These are phyloP conservation scores for Arctia plantaginis DNA, from an alignment of 2,888 invertebrate genomes.

Conservation along the genomic window DNA sequence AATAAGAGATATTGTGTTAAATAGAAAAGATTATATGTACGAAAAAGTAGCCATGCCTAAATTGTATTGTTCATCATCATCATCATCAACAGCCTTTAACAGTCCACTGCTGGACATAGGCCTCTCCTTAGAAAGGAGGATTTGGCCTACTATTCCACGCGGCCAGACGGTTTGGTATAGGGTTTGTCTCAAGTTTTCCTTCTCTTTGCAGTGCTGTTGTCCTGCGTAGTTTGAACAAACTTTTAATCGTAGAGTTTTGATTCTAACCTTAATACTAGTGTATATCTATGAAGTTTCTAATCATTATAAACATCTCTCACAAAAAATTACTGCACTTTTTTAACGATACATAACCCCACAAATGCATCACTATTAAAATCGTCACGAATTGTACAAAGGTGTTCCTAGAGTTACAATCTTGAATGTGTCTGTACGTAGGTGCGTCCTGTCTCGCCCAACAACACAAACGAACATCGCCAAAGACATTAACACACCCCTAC, in stretches of 20 bases:
- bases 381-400: not conserved
- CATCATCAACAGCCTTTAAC: too few species aligned
- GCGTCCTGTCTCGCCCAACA: constrained; percentile 30
- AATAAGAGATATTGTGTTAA: too few species aligned
- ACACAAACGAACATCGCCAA: constrained; percentile 37
- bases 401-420: not conserved
- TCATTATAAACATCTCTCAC: not conserved
- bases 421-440: constrained; percentile 17
- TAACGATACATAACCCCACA: not conserved
- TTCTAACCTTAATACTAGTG: not conserved
- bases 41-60: too few species aligned
- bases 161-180: too few species aligned
- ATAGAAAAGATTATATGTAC: not conserved
- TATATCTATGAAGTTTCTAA: not conserved
- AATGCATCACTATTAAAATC: not conserved
- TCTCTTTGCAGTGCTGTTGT: too few species aligned
- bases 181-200: too few species aligned
- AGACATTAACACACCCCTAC: constrained; percentile 27
- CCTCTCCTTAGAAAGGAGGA: too few species aligned
- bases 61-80: too few species aligned
- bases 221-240: too few species aligned
- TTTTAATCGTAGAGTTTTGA: too few species aligned
- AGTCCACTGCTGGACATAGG: too few species aligned
- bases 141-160: too few species aligned
- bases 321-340: not conserved